Conservation (phyloP, 1,140 invertebrate genomes). For the Drosophila mauritiana region DNA sequence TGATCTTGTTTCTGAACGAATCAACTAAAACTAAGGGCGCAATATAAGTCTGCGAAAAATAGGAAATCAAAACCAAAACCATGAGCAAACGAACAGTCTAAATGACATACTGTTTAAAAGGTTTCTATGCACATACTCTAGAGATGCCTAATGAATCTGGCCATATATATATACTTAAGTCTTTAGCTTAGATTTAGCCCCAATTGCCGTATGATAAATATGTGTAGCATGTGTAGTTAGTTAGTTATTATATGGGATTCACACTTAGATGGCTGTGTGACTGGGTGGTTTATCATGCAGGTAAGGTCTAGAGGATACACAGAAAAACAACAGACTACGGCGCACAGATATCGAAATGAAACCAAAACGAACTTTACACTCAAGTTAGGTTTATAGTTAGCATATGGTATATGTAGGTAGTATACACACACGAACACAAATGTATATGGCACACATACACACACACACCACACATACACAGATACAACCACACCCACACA, state of each 20-base stretch:
- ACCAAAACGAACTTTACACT: slow-evolving; percentile 53
- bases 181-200: slow-evolving; percentile 16
- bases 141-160: slow-evolving; percentile 38
- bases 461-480: slow-evolving; percentile 27
- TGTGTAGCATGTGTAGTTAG: not conserved
- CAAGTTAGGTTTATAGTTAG: slow-evolving; percentile 56
- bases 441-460: slow-evolving; percentile 37
- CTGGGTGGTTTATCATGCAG: slow-evolving; percentile 50
- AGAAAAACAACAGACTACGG: slow-evolving; percentile 59
- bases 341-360: slow-evolving; percentile 58
- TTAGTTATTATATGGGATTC: slow-evolving; percentile 5
- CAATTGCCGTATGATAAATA: slow-evolving; percentile 9
- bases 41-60: slow-evolving; percentile 49
- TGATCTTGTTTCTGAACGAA: slow-evolving; percentile 60
- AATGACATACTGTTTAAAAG: slow-evolving; percentile 23
- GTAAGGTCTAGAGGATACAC: slow-evolving; percentile 52
- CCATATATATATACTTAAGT: slow-evolving; percentile 26
- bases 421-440: slow-evolving; percentile 42
- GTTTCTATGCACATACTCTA: slow-evolving; percentile 11
- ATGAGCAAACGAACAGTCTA: slow-evolving; percentile 29
- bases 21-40: slow-evolving; percentile 65
- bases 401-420: slow-evolving; percentile 56
- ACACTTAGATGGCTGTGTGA: slow-evolving; percentile 20
- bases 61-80: slow-evolving; percentile 24
- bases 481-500: slow-evolving; percentile 36